Evolutionary conservation across 2,113 vertebrate genomes (phyloP).

Genomic region (Lichenostomus cassidix): DNA sequence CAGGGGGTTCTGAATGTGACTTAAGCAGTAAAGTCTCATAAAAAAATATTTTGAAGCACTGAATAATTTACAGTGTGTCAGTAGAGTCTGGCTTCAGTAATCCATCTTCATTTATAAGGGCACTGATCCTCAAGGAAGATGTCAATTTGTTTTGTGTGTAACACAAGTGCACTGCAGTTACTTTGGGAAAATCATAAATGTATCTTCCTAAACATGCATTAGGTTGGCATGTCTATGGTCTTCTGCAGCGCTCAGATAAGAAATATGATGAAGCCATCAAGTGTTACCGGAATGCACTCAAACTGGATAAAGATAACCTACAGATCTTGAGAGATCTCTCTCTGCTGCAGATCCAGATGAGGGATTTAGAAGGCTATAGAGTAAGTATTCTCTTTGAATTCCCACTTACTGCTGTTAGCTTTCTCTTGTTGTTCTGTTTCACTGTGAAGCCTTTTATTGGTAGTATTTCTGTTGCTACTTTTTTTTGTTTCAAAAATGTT

Average conservation of each 20-base stretch:
- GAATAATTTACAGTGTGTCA: background rate
- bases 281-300: conserved; percentile 82
- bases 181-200: background rate
- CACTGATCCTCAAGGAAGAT: background rate
- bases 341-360: conserved; percentile 81
- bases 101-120: background rate
- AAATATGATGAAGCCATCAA: conserved; percentile 84
- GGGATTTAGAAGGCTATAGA: conserved; percentile 81
- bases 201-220: conserved; percentile 65
- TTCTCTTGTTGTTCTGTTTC: background rate
- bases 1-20: background rate
- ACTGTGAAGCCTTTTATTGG: background rate
- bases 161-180: background rate
- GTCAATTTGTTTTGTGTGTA: background rate
- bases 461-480: background rate
- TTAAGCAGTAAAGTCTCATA: background rate
- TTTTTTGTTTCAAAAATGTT: background rate
- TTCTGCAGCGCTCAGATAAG: conserved; percentile 81
- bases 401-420: background rate
- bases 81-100: background rate
- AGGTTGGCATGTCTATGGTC: conserved; percentile 83
- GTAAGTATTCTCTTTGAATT: conserved; percentile 68
- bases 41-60: background rate
- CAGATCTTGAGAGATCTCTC: conserved; percentile 81
- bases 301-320: conserved; percentile 81